Evolutionary conservation across 2,113 vertebrate species (phyloP), one percentile per base, ranked within the genome.

Genomic region (Strix aluco): DNA sequence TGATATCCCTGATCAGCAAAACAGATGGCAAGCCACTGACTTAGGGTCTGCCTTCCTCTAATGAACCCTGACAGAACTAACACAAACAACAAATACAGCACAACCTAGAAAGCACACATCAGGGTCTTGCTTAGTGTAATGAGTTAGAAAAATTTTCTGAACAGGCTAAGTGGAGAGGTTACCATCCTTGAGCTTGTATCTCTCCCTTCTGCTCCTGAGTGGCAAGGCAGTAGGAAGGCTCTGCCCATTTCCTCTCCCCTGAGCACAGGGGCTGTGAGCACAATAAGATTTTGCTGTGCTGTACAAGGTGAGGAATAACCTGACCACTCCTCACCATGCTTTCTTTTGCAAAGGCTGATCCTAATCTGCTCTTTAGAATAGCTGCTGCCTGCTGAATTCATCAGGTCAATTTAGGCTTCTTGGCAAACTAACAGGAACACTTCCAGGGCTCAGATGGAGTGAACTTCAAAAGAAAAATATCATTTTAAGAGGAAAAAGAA

Each of bases 391-490:
- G 47, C 29, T 44, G 38, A 86, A 78, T 71, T 86, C 71, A 70
- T 59, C 52, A 88, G 77, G 61, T 21, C 59, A 88, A 29, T 59
- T 83, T 49, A 86, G 47, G 63, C 47, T 86, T 92, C 63, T 61
- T 63, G 54, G 69, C 59, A 94, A 81, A 84, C 46, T 59, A 84
- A 74, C 13, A 83, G n/a, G 67, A 94, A 86, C 21, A 40, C 63
- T 94, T 93, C 34, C 72, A 78, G 72, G 57, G 15, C 72, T 93
- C 57, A 86, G n/a, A 88, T 34, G 20, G 27, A 93, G 13, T 47
- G 30, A 88, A 94, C 49, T 79, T 95, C 52, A 86, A 78, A 47
- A 91, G 55, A 67, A 86, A 92, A 95, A 67, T 23, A 18, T 72
- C 17, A 74, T 74, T 88, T 94, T 86, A 70, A 86, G 67, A 81